A percentile compares a stretch with the other conserved stretches of the same genome.
These are phyloP conservation scores for Alauda arvensis DNA, from an alignment of 2,797 vertebrate genomes.

Conservation along the genomic window DNA sequence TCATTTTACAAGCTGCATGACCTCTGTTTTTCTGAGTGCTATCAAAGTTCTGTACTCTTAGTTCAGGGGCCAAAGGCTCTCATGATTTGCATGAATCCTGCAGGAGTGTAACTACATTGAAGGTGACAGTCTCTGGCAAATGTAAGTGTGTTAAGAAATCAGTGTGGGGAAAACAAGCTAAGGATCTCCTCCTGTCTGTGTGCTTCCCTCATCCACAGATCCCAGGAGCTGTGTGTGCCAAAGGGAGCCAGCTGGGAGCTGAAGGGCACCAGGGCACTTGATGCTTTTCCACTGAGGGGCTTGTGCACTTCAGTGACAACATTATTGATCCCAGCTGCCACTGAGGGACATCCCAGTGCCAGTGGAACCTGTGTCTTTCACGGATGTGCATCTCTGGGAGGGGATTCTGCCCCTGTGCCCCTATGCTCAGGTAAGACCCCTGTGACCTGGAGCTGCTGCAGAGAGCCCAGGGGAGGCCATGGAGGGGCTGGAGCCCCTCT, in stretches of 20 bases:
- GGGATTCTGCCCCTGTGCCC: not conserved
- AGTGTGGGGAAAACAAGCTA: not conserved
- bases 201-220: not conserved
- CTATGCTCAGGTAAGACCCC: not conserved
- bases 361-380: not conserved
- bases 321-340: not conserved
- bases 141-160: not conserved
- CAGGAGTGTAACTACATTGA: not conserved
- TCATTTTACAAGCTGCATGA: not conserved
- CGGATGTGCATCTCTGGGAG: not conserved
- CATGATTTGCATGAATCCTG: not conserved
- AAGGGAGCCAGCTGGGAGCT: not conserved
- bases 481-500: not conserved
- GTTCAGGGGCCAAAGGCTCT: not conserved
- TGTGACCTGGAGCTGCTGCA: not conserved
- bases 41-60: rapidly evolving
- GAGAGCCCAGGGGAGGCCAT: not conserved
- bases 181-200: not conserved
- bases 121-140: not conserved
- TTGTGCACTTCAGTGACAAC: not conserved
- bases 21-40: not conserved
- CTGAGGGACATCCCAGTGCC: not conserved
- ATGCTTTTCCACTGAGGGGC: not conserved
- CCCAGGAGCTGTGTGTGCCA: not conserved
- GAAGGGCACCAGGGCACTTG: not conserved